phyloP scores from a whole-genome alignment of 2,888 invertebrate genomes.

The Aporophyla nigra region DNA sequence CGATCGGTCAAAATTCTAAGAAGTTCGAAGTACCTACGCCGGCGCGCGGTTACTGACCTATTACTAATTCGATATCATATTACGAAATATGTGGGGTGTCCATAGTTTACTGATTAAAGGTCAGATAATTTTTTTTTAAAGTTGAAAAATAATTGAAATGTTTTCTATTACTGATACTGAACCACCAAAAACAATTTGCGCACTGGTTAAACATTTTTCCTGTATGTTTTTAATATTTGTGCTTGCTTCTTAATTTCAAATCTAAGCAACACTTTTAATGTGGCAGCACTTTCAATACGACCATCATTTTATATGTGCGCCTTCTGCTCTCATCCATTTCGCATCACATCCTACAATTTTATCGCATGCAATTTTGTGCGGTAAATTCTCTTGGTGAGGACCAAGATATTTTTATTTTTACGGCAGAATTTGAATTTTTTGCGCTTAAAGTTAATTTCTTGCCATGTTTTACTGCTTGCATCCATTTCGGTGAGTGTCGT shows the following conservation, averaged over 20 bases:
- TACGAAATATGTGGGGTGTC: no score
- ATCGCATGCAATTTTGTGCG: conserved; percentile 33
- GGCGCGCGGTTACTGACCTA: no score
- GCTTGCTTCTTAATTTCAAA: neutral
- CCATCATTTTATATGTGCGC: neutral
- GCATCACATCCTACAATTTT: conserved; percentile 15
- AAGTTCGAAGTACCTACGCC: no score
- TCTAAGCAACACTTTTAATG: neutral
- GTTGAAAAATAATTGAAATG: no score
- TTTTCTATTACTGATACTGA: no score
- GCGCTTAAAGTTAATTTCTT: conserved; percentile 29
- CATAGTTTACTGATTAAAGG: no score
- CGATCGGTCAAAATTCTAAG: no score
- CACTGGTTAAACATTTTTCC: no score
- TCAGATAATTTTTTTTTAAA: no score
- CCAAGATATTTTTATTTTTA: conserved; percentile 33
- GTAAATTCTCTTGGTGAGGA: conserved; percentile 12
- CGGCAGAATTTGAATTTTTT: conserved; percentile 33
- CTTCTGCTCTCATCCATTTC: neutral
- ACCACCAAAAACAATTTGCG: no score
- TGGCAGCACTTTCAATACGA: neutral
- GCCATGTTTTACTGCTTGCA: conserved; percentile 40
- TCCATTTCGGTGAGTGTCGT: conserved; percentile 15
- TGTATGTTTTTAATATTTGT: neutral
- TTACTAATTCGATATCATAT: no score